phyloP scores from a whole-genome alignment of 2,797 vertebrate species.

The Danio albolineatus region DNA sequence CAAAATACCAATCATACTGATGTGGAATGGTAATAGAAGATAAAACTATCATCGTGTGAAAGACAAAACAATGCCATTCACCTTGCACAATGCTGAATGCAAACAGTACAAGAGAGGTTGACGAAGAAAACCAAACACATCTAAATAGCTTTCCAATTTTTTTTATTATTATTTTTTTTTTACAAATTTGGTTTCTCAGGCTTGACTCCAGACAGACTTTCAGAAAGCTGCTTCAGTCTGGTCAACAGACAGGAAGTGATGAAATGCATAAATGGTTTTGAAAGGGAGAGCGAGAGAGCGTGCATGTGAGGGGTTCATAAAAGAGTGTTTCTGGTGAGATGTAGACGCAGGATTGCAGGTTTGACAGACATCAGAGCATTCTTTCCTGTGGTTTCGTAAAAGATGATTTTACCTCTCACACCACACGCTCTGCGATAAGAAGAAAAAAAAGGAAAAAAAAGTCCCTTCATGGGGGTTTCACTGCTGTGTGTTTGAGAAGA shows the following conservation, averaged over 20 bases:
- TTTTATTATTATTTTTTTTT: no score
- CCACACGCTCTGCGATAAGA: constrained; percentile 64
- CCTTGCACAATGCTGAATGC: constrained; percentile 12
- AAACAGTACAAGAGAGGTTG: neutral
- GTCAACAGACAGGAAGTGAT: constrained; percentile 68
- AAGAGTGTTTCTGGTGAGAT: constrained; percentile 46
- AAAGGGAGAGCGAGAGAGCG: constrained; percentile 24
- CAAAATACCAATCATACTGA: constrained; percentile 23
- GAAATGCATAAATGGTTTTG: constrained; percentile 50
- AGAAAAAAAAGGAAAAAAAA: constrained; percentile 63
- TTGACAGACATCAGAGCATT: constrained; percentile 59
- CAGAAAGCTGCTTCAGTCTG: constrained; percentile 48
- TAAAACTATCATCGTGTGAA: constrained; percentile 19
- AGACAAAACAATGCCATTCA: constrained; percentile 25
- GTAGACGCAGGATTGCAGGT: constrained; percentile 68
- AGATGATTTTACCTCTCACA: constrained; percentile 71
- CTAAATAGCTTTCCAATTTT: neutral
- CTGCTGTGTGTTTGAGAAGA: constrained; percentile 48
- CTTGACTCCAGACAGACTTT: constrained; percentile 23
- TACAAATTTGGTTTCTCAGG: neutral
- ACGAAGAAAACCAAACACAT: neutral
- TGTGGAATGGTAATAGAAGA: neutral
- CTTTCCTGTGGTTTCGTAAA: constrained; percentile 39
- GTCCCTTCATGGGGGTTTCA: constrained; percentile 67
- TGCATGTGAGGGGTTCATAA: constrained; percentile 16